A percentile compares a stretch with the other conserved stretches of the same genome.
phyloP scores from a whole-genome alignment of 2,888 invertebrate genomes.

The Scaptomyza tumidula region DNA sequence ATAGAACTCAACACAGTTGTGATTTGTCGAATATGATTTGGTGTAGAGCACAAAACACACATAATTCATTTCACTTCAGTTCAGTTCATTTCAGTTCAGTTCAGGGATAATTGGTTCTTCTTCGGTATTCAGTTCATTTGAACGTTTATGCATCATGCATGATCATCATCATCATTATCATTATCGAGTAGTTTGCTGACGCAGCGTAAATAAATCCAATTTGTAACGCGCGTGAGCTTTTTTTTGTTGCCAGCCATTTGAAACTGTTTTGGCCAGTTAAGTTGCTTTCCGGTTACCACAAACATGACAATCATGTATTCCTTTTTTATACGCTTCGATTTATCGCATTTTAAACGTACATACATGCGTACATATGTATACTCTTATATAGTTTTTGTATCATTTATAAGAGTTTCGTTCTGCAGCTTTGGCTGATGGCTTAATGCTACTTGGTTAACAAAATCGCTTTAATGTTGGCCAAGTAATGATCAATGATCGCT shows the following conservation, averaged over 20 bases:
- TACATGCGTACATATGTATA: no score
- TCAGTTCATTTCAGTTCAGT: background rate
- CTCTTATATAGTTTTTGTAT: background rate
- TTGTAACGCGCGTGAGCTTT: slow-evolving; percentile 71
- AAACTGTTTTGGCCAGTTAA: slow-evolving; percentile 14
- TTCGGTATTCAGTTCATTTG: slow-evolving; percentile 40
- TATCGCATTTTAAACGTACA: slow-evolving; percentile 20
- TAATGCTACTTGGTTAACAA: slow-evolving; percentile 34
- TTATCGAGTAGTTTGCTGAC: slow-evolving; percentile 51
- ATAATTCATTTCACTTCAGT: slow-evolving; percentile 8
- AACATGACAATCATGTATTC: slow-evolving; percentile 80
- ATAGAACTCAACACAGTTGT: slow-evolving; percentile 19
- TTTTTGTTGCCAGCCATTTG: slow-evolving; percentile 22
- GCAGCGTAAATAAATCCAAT: slow-evolving; percentile 73
- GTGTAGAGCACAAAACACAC: slow-evolving; percentile 45
- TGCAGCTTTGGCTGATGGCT: slow-evolving; percentile 60
- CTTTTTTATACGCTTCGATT: slow-evolving; percentile 45
- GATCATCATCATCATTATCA: slow-evolving; percentile 29
- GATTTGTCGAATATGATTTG: slow-evolving; percentile 53
- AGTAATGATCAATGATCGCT: slow-evolving; percentile 8
- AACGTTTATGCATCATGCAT: slow-evolving; percentile 67
- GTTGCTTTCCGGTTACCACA: slow-evolving; percentile 81
- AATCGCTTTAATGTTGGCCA: slow-evolving; percentile 8
- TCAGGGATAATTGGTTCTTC: background rate
- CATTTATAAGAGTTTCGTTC: slow-evolving; percentile 47